Evolutionary conservation across 1,140 invertebrate species (phyloP).

Genomic region (Pseudachorutes palmiensis): DNA sequence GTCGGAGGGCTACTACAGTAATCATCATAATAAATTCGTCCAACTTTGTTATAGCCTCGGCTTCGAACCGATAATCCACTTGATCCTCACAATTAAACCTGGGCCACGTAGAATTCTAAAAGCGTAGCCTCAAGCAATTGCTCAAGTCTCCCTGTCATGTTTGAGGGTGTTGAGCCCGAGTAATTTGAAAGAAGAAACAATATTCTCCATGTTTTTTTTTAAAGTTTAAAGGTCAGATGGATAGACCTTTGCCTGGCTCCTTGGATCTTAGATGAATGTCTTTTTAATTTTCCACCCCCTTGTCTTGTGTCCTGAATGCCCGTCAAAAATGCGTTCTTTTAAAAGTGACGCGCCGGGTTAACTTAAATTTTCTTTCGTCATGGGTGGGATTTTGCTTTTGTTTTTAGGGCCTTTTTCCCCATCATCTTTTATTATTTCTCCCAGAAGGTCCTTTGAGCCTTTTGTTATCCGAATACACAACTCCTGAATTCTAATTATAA

Average conservation of each 20-base stretch:
- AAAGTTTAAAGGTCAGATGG: neutral
- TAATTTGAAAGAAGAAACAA: too few species aligned
- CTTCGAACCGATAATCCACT: too few species aligned
- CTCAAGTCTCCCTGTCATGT: too few species aligned
- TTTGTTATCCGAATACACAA: neutral
- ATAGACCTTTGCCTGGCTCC: neutral
- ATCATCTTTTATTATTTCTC: neutral
- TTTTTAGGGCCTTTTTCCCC: neutral
- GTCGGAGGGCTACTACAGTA: too few species aligned
- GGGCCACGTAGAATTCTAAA: too few species aligned
- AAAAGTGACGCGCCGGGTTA: neutral
- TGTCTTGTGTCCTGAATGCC: neutral
- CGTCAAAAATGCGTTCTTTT: neutral
- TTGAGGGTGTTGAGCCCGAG: too few species aligned
- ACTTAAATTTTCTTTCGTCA: neutral
- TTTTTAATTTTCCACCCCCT: slow-evolving; percentile 5
- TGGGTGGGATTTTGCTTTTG: neutral
- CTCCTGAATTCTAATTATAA: neutral
- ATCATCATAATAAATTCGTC: neutral
- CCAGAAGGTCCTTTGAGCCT: too few species aligned
- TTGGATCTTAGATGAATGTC: neutral
- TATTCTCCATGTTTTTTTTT: neutral
- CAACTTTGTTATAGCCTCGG: too few species aligned
- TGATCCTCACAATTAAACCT: too few species aligned
- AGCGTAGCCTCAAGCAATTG: too few species aligned